Evolutionary conservation across 2,113 vertebrate species (phyloP), one percentile per base, ranked within the genome.

Genomic region (Chaenogobius annularis): DNA sequence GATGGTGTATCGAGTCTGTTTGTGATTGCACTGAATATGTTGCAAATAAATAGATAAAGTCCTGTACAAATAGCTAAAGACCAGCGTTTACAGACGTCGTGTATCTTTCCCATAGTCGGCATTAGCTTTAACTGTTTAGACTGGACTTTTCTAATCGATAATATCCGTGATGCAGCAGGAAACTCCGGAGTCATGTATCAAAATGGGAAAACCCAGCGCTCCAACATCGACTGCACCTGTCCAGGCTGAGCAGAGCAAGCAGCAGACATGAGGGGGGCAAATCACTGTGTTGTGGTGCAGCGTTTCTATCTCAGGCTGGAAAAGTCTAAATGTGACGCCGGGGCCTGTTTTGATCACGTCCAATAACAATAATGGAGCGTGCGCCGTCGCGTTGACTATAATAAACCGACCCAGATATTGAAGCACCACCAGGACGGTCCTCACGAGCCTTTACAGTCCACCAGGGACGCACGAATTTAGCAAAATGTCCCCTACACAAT

Each of bases 351-450:
- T 69, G 66, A 69, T 71, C 52, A 73, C 65, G 14, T 70, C 66
- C 64, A 66, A 85, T 85, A 83, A 85, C 81, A 82, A 75, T 70
- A 73, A 85, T 85, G 82, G 85, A 80, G 74, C 69, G 14, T 31
- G 72, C 55, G 75, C 75, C 59, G 14, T n/a, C 37, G 66, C 14
- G 73, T 40, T 0, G 72, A 19, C 77, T 55, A 66, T 75, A 82
- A 90, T 74, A 90, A 88, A 78, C 50, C 81, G 84, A 84, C 87
- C 81, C 67, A 80, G 65, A 80, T 88, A 67, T 76, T 77, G 68
- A 77, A 54, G 83, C 26, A 4, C 65, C 26, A 73, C 37, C 73
- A 44, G 5, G 43, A 12, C 44, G 10, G 44, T 9, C 2, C 44
- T 46, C 10, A 13, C 10, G 10, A 12, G 44, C 10, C 54, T 23